Percentiles rank a stretch among this genome's conserved stretches.
Evolutionary conservation across 2,113 vertebrate species (phyloP).

Genomic region (Pangasianodon gigas): DNA sequence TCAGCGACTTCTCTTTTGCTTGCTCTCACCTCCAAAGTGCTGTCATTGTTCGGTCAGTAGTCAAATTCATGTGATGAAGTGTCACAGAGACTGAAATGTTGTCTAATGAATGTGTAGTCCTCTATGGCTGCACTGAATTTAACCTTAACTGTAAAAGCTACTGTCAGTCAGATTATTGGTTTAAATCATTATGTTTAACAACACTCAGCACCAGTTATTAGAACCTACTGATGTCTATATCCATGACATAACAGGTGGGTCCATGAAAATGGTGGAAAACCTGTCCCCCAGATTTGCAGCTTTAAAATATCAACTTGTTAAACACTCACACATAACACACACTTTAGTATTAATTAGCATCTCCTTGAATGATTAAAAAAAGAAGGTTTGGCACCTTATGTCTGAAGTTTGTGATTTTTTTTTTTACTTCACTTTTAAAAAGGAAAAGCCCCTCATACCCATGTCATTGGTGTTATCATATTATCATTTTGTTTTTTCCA

Average conservation of each 20-base stretch:
- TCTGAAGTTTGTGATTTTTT: not conserved
- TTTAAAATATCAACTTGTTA: not conserved
- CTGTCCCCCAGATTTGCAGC: not conserved
- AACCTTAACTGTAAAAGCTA: not conserved
- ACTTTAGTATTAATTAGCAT: too few relatives aligned
- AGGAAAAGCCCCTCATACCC: not conserved
- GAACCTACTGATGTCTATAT: not conserved
- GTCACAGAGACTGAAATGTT: not conserved
- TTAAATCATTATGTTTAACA: not conserved
- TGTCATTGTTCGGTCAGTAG: not conserved
- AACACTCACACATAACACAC: too few relatives aligned
- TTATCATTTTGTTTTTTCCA: not conserved
- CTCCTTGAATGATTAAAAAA: too few relatives aligned
- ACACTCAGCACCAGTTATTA: not conserved
- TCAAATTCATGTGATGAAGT: not conserved
- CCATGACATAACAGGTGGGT: not conserved
- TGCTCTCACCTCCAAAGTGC: not conserved
- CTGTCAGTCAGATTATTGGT: not conserved
- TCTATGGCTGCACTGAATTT: not conserved
- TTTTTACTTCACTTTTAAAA: not conserved
- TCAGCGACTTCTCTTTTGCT: not conserved
- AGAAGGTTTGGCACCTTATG: not conserved
- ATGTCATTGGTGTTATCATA: not conserved
- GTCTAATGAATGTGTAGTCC: not conserved
- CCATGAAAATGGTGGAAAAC: not conserved